Conservation (phyloP, 2,113 vertebrate species). For the Bufo bufo region DNA sequence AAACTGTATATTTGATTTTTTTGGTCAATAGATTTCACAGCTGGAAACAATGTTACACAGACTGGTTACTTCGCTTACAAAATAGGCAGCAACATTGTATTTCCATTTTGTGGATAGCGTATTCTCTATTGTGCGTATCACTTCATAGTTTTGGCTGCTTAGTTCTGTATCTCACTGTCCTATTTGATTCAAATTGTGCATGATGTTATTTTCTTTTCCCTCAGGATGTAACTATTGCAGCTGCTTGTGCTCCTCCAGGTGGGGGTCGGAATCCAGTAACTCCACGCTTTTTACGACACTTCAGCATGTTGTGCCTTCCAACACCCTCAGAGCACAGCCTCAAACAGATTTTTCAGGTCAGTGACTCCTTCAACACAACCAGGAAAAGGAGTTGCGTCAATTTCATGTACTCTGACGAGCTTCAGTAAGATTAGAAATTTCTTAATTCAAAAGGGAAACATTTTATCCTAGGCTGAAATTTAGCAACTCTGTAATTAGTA, state of each 20-base stretch:
- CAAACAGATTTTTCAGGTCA: constrained; percentile 86
- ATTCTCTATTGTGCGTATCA: constrained; percentile 18
- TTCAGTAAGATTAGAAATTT: not conserved
- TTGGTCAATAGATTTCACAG: constrained; percentile 18
- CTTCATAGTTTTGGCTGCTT: constrained; percentile 28
- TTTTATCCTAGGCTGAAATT: constrained; percentile 1
- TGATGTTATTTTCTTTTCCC: constrained; percentile 53
- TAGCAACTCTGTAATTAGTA: constrained; percentile 1
- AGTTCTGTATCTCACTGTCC: constrained; percentile 28
- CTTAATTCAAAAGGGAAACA: not conserved
- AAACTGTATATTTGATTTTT: not conserved
- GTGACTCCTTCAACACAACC: constrained; percentile 35
- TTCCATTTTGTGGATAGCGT: not conserved
- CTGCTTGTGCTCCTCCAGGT: constrained; percentile 82
- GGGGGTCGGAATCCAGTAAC: constrained; percentile 85
- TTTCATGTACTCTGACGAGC: not conserved
- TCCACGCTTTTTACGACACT: constrained; percentile 81
- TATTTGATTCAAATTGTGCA: constrained; percentile 54
- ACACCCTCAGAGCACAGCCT: constrained; percentile 82
- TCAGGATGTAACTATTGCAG: constrained; percentile 80
- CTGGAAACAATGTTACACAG: not conserved
- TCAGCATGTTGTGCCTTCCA: constrained; percentile 83
- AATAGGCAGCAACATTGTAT: not conserved
- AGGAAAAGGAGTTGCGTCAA: not conserved
- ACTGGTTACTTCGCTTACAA: not conserved